These are phyloP conservation scores for Argyrosomus japonicus DNA, from an alignment of 2,113 vertebrate species.

Conservation along the genomic window DNA sequence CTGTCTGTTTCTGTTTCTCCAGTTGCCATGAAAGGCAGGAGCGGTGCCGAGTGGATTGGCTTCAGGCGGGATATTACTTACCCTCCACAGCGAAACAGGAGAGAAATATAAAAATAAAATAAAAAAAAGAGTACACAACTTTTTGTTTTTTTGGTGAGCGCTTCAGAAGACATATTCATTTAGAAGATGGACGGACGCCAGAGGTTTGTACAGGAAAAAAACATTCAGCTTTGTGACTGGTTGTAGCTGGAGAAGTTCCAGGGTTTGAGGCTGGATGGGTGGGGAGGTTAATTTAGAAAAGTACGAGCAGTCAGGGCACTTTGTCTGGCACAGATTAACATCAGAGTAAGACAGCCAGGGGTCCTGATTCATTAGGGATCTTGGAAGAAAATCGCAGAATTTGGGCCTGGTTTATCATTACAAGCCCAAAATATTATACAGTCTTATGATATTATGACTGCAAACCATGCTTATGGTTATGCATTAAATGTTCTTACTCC, in stretches of 20 bases:
- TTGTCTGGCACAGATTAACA: constrained; percentile 46
- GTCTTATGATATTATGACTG: background rate
- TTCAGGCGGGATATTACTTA: constrained; percentile 54
- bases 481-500: background rate
- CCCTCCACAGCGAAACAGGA: constrained; percentile 37
- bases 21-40: constrained; percentile 57
- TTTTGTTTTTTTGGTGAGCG: constrained; percentile 23
- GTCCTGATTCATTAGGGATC: constrained; percentile 21
- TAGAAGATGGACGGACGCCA: constrained; percentile 63
- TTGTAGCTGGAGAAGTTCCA: constrained; percentile 58
- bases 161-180: constrained; percentile 63
- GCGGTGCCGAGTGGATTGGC: constrained; percentile 51
- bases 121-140: background rate
- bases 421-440: background rate
- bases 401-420: background rate
- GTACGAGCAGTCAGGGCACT: constrained; percentile 21
- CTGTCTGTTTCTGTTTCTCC: constrained; percentile 54
- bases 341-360: constrained; percentile 18
- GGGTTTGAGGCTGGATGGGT: constrained; percentile 24
- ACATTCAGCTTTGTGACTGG: constrained; percentile 22
- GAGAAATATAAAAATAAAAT: constrained; percentile 14
- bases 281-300: constrained; percentile 52
- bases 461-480: background rate
- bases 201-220: constrained; percentile 8
- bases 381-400: background rate